These are phyloP conservation scores for Cistogaster globosa DNA, from an alignment of 2,888 invertebrate genomes.

Conservation along the genomic window DNA sequence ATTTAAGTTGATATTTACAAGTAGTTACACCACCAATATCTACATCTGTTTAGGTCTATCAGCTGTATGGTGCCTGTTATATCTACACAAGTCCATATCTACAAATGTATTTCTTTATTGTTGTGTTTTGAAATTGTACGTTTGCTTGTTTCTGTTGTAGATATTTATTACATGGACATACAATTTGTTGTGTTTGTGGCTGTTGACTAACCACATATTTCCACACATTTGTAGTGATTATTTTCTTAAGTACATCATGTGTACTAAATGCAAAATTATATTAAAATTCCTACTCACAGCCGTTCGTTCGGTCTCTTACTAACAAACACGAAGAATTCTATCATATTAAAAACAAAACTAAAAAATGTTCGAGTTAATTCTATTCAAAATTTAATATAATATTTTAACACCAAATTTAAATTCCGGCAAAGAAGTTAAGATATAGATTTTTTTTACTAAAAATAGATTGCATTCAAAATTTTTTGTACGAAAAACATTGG, in stretches of 20 bases:
- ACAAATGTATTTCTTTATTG: no score
- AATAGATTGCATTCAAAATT: no score
- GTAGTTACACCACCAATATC: constrained; percentile 53
- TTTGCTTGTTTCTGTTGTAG: not conserved
- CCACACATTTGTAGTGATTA: constrained; percentile 69
- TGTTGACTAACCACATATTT: constrained; percentile 61
- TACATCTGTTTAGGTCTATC: constrained; percentile 50
- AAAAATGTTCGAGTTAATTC: no score
- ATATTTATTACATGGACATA: constrained; percentile 47
- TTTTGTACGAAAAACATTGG: no score
- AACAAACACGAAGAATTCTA: no score
- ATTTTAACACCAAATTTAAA: no score
- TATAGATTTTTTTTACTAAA: no score
- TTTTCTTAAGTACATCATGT: constrained; percentile 56
- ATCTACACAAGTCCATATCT: constrained; percentile 10
- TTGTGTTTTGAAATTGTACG: not conserved
- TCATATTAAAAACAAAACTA: no score
- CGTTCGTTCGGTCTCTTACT: not conserved
- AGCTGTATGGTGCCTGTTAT: constrained; percentile 20
- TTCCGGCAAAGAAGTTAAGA: no score
- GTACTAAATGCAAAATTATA: constrained; percentile 42
- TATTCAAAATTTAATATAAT: constrained; percentile 14
- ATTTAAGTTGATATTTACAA: constrained; percentile 47
- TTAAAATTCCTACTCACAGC: constrained; percentile 27
- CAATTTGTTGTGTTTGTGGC: constrained; percentile 66